Evolutionary conservation across 2,888 invertebrate genomes (phyloP).

Genomic region (Drosophila maculinotata): DNA sequence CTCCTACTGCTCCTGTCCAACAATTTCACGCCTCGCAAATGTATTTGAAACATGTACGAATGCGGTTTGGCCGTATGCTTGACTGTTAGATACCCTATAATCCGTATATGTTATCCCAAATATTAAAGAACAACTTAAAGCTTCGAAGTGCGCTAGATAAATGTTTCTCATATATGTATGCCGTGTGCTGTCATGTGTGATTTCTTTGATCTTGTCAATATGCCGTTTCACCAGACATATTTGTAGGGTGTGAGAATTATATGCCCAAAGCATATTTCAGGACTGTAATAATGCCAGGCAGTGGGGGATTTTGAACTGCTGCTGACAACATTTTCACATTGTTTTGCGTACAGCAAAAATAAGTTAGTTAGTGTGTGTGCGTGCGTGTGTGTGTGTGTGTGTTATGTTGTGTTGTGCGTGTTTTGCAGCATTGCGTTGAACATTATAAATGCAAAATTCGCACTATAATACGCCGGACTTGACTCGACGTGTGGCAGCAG

Average conservation of each 20-base stretch:
- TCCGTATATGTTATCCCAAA: neutral
- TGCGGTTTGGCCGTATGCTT: slow-evolving; percentile 2
- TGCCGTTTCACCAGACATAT: neutral
- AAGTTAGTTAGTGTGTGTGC: slow-evolving; percentile 41
- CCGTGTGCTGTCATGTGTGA: neutral
- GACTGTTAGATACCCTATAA: slow-evolving; percentile 7
- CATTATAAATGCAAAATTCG: slow-evolving; percentile 80
- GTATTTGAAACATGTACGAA: slow-evolving; percentile 47
- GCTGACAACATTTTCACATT: slow-evolving; percentile 30
- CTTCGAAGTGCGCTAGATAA: no score
- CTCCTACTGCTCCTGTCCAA: slow-evolving; percentile 22
- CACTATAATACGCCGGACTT: slow-evolving; percentile 67
- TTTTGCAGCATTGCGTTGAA: slow-evolving; percentile 40
- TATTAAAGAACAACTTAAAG: neutral
- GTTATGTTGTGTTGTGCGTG: slow-evolving; percentile 17
- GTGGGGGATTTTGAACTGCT: slow-evolving; percentile 9
- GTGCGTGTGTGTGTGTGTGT: slow-evolving; percentile 11
- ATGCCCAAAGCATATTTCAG: slow-evolving; percentile 16
- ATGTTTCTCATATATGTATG: neutral
- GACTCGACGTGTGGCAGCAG: slow-evolving; percentile 22
- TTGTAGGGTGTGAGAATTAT: slow-evolving; percentile 8
- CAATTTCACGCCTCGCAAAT: slow-evolving; percentile 66
- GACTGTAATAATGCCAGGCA: slow-evolving; percentile 9
- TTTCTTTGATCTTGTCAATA: slow-evolving; percentile 1
- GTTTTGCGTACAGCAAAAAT: slow-evolving; percentile 55